These are phyloP conservation scores for Gambusia holbrooki DNA, from an alignment of 2,113 vertebrate species.

Conservation along the genomic window DNA sequence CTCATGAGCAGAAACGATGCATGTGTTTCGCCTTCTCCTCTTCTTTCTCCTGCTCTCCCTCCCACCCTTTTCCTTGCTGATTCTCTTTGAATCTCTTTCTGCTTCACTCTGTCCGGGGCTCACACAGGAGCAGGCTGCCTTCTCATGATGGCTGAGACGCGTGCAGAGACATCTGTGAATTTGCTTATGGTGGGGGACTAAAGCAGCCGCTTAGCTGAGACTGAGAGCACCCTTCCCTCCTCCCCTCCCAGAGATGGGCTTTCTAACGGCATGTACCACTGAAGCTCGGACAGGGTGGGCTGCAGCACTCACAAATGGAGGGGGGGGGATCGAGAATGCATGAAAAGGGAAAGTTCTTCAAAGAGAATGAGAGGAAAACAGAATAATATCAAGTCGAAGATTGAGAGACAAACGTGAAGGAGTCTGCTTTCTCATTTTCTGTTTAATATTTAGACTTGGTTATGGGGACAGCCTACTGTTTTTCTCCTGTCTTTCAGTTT, in stretches of 20 bases:
- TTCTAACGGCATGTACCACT: conserved; percentile 89
- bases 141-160: conserved; percentile 61
- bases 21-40: conserved; percentile 53
- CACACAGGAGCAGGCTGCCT: conserved; percentile 48
- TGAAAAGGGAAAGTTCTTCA: conserved; percentile 56
- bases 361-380: conserved; percentile 9
- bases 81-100: conserved; percentile 44
- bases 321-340: conserved; percentile 18
- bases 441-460: neutral
- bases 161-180: conserved; percentile 81
- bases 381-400: conserved; percentile 43
- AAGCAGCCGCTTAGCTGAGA: conserved; percentile 81
- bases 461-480: neutral
- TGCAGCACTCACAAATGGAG: conserved; percentile 67
- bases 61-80: conserved; percentile 30
- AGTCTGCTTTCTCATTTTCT: neutral
- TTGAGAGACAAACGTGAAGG: neutral
- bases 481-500: neutral
- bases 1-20: conserved; percentile 51
- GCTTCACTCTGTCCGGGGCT: conserved; percentile 30
- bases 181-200: conserved; percentile 82
- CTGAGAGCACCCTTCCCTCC: conserved; percentile 81
- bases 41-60: conserved; percentile 46
- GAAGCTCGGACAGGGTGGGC: conserved; percentile 82
- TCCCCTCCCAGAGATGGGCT: conserved; percentile 77